Evolutionary conservation across 2,888 invertebrate genomes (phyloP).

Genomic region (Melolontha melolontha): DNA sequence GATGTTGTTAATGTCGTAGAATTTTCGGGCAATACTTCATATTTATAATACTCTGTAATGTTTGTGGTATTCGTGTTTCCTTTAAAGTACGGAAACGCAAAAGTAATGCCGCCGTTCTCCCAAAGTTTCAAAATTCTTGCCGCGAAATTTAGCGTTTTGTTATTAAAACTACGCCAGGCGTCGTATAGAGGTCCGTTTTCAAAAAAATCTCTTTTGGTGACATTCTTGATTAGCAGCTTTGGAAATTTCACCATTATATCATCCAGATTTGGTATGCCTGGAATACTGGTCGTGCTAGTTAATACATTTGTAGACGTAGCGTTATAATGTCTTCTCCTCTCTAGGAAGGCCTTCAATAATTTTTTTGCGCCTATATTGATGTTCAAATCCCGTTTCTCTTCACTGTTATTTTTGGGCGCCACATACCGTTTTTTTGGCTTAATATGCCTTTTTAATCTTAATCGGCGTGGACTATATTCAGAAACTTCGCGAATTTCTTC

Average conservation of each 20-base stretch:
- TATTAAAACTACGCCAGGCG: slow-evolving; percentile 67
- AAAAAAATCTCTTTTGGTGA: slow-evolving; percentile 65
- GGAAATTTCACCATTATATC: slow-evolving; percentile 62
- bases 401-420: slow-evolving; percentile 12
- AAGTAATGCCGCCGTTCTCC: slow-evolving; percentile 69
- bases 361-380: slow-evolving; percentile 49
- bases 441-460: slow-evolving; percentile 41
- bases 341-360: slow-evolving; percentile 44
- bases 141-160: slow-evolving; percentile 66
- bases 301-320: background rate
- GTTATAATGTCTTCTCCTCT: slow-evolving; percentile 34
- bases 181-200: slow-evolving; percentile 66
- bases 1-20: background rate
- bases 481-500: slow-evolving; percentile 33
- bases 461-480: background rate
- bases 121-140: slow-evolving; percentile 68
- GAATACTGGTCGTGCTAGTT: slow-evolving; percentile 21
- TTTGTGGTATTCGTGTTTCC: slow-evolving; percentile 7
- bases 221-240: slow-evolving; percentile 66
- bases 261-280: slow-evolving; percentile 40
- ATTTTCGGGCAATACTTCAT: slow-evolving; percentile 18
- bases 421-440: background rate
- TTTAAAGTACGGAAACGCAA: slow-evolving; percentile 51
- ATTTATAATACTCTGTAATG: slow-evolving; percentile 14
- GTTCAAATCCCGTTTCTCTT: slow-evolving; percentile 37